Percentiles rank a stretch among this genome's conserved stretches.
Conservation (phyloP, 2,797 vertebrate genomes). For the Cephalopachus bancanus region DNA sequence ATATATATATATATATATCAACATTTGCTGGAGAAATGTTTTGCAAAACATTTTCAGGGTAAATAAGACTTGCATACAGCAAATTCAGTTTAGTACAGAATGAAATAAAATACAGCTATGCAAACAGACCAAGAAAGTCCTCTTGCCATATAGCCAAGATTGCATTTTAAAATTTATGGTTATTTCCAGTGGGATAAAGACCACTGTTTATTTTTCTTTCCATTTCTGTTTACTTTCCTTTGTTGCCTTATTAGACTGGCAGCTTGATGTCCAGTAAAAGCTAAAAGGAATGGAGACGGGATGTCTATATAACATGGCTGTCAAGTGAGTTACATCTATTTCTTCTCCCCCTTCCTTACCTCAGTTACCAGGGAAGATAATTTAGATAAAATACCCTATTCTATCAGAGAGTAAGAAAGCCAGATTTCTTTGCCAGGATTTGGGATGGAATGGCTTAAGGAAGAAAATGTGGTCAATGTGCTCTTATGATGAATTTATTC, state of each 20-base stretch:
- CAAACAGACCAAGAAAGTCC: slow-evolving; percentile 64
- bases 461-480: background rate
- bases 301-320: slow-evolving; percentile 17
- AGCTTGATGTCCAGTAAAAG: slow-evolving; percentile 48
- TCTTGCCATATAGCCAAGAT: slow-evolving; percentile 52
- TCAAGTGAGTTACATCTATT: slow-evolving; percentile 1
- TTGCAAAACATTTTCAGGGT: slow-evolving; percentile 35
- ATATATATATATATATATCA: background rate
- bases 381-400: slow-evolving; percentile 29
- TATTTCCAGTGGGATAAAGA: slow-evolving; percentile 57
- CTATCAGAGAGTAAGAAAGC: slow-evolving; percentile 42
- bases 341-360: background rate
- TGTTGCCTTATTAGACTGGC: slow-evolving; percentile 53
- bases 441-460: background rate
- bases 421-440: slow-evolving; percentile 26
- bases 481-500: background rate
- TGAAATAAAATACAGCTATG: slow-evolving; percentile 66
- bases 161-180: slow-evolving; percentile 61
- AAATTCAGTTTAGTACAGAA: background rate
- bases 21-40: background rate
- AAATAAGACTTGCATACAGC: slow-evolving; percentile 22
- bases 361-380: slow-evolving; percentile 38
- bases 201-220: slow-evolving; percentile 69
- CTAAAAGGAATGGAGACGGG: slow-evolving; percentile 29
- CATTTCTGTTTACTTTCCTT: slow-evolving; percentile 62